A percentile compares a stretch with the other conserved stretches of the same genome.
Conservation (phyloP, 2,888 invertebrate species). For the Leptinotarsa peninsularis region DNA sequence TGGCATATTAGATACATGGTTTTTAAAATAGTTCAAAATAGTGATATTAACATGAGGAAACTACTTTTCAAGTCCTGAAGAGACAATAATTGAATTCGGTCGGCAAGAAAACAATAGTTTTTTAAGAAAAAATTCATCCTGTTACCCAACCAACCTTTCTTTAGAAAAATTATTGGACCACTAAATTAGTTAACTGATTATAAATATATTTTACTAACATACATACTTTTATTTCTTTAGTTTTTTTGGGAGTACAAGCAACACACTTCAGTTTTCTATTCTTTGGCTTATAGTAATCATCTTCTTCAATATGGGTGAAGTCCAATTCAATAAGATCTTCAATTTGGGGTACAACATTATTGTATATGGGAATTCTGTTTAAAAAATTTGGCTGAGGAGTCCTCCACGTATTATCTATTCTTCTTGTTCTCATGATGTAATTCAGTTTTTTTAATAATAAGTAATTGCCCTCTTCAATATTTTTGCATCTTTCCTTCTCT, state of each 20-base stretch:
- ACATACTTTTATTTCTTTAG: constrained; percentile 32
- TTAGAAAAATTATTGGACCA: no score
- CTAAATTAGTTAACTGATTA: no score
- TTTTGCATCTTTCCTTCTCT: constrained; percentile 74
- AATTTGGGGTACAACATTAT: constrained; percentile 45
- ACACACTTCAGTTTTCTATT: constrained; percentile 50
- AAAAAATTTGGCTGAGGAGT: constrained; percentile 72
- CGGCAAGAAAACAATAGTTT: no score
- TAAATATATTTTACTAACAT: background rate
- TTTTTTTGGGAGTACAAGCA: constrained; percentile 49
- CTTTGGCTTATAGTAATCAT: constrained; percentile 26
- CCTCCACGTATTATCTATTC: constrained; percentile 77
- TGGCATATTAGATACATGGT: no score
- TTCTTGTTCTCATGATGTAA: constrained; percentile 74
- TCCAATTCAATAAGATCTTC: constrained; percentile 44
- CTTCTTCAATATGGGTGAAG: constrained; percentile 31
- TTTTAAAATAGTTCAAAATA: no score
- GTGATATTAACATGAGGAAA: no score
- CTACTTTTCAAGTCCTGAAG: no score
- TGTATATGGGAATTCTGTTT: constrained; percentile 48
- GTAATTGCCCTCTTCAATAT: constrained; percentile 78
- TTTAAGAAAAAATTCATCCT: no score
- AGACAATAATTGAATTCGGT: no score
- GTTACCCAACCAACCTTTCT: no score
- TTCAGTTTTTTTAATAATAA: constrained; percentile 75